Base-by-base conservation (phyloP, 2,113 vertebrate genomes). In the Ameiurus melas region DNA sequence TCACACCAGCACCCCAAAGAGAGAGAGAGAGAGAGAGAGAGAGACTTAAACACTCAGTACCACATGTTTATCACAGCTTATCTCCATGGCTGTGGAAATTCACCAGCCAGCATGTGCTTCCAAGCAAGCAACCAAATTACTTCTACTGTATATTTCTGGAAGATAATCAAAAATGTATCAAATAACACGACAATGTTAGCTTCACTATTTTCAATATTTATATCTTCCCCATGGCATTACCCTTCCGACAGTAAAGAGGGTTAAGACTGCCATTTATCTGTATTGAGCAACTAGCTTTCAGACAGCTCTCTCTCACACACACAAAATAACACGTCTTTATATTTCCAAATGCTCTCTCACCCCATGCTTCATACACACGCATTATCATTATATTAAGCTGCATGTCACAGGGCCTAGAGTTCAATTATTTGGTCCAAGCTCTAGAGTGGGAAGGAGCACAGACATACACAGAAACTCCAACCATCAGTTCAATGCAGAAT, bases 41-140 rank as follows among this genome's bases (percentile, higher is more conserved):
- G 25, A 30, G 22, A 30, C 13, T 60, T 10, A 64, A 19, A 39
- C 43, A 30, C 30, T 66, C 25, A 36, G 8, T 36, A 33, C 55
- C 55, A 82, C 1, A 62, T 20, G n/a, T n/a, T n/a, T n/a, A n/a
- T n/a, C n/a, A 82, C 43, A 55, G 13, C 33, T 43, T 80, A 68
- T 82, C 87, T 90, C 71, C 66, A 88, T 57, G 78, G 47, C 58
- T 85, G 77, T 87, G 85, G 85, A 90, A 90, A 86, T 55, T 89
- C 71, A 83, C 80, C 84, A 86, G n/a, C 27, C 47, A 57, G 20
- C 17, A 20, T 57, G 66, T 36, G 64, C 20, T 77, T 77, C 3
- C 73, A 47, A 27, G 47, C 78, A 57, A 57, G 17, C 27, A 58
- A 58, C 16, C 8, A 5, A 12, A 58, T 58, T 58, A 12, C n/a